Conservation (phyloP, 2,888 invertebrate genomes). For the Camptogramma bilineatum region DNA sequence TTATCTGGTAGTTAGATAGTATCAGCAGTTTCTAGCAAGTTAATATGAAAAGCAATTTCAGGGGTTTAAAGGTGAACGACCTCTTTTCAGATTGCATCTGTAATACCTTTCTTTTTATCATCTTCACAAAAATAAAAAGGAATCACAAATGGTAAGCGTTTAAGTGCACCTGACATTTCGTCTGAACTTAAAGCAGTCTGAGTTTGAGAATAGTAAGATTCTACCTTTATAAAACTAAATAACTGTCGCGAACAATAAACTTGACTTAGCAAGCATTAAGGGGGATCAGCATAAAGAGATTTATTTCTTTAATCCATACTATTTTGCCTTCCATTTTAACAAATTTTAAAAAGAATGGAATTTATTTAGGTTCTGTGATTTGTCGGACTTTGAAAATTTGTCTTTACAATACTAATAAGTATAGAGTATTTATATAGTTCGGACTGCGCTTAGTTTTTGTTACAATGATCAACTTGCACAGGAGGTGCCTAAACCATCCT, state of each 20-base stretch:
- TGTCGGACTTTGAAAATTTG: not conserved
- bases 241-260: slow-evolving; percentile 28
- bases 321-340: not conserved
- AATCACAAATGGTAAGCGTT: not conserved
- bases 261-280: slow-evolving; percentile 12
- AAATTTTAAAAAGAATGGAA: not conserved
- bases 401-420: not conserved
- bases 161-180: slow-evolving; percentile 23
- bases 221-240: slow-evolving; percentile 26
- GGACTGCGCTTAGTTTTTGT: too few relatives aligned
- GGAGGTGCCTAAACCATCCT: too few relatives aligned
- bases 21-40: not conserved
- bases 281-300: slow-evolving; percentile 9
- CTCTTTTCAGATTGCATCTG: slow-evolving; percentile 4
- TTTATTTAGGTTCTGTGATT: not conserved
- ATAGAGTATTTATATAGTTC: not conserved
- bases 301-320: slow-evolving; percentile 8
- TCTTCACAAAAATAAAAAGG: slow-evolving; percentile 7
- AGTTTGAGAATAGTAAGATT: slow-evolving; percentile 4
- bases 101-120: not conserved
- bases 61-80: not conserved
- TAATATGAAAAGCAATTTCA: slow-evolving; percentile 4
- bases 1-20: not conserved
- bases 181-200: slow-evolving; percentile 15
- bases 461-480: too few relatives aligned